Evolutionary conservation across 2,797 vertebrate species (phyloP).

Genomic region (Falco cherrug): DNA sequence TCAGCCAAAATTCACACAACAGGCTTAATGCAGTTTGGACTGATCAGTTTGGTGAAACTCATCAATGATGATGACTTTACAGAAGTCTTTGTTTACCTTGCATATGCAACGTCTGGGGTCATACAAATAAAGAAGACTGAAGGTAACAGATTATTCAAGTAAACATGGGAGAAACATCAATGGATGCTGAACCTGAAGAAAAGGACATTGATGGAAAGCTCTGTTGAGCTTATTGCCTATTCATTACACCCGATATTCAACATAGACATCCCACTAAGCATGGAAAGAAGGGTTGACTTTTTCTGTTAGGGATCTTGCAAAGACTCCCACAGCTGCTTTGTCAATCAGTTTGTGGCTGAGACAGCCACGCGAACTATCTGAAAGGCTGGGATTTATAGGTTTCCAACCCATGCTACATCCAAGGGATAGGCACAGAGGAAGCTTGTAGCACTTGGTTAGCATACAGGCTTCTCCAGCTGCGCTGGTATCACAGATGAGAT

Average conservation of each 20-base stretch:
- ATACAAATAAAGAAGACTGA: background rate
- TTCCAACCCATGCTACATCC: background rate
- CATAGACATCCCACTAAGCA: background rate
- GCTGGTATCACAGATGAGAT: background rate
- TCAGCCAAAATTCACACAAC: background rate
- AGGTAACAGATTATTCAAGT: background rate
- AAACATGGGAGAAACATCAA: background rate
- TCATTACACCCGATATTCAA: background rate
- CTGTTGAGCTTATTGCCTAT: background rate
- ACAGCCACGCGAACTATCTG: background rate
- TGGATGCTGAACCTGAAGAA: background rate
- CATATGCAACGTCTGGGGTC: rapidly evolving
- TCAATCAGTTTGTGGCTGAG: background rate
- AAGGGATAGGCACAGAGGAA: background rate
- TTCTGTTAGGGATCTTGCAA: background rate
- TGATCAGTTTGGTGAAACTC: background rate
- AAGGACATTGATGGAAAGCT: background rate
- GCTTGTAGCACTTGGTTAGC: background rate
- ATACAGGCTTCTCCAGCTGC: background rate
- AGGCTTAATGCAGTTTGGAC: background rate
- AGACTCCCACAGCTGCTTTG: background rate
- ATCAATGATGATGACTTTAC: background rate
- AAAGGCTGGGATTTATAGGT: background rate
- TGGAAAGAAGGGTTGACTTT: background rate
- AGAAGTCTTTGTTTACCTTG: background rate